These are phyloP conservation scores for Medauroidea extradentata DNA, from an alignment of 1,140 invertebrate species.

Conservation along the genomic window DNA sequence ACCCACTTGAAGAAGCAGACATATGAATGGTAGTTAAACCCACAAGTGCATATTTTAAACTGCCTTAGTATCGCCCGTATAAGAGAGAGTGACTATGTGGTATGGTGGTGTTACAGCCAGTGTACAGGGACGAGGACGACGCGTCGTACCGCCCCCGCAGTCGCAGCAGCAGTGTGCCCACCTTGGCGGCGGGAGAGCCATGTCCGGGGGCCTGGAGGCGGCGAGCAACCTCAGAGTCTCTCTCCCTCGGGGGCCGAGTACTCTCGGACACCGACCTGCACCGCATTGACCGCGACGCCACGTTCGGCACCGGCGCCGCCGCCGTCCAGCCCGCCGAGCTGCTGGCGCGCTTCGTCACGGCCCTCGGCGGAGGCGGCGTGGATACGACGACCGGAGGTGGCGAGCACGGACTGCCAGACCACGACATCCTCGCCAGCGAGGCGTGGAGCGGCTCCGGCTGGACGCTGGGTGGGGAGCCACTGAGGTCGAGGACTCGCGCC, in stretches of 20 bases:
- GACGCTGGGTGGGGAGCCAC: too few relatives aligned
- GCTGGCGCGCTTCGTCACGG: conserved; percentile 66
- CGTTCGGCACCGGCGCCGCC: conserved; percentile 52
- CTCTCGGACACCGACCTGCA: conserved; percentile 71
- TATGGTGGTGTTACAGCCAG: conserved; percentile 19
- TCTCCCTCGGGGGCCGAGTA: conserved; percentile 48
- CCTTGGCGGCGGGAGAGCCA: conserved; percentile 13
- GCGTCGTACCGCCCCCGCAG: not conserved
- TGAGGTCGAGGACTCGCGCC: too few relatives aligned
- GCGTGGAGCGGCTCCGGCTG: too few relatives aligned
- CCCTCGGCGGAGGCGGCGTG: conserved; percentile 47
- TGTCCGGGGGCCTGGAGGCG: conserved; percentile 1
- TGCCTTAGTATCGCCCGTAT: too few relatives aligned
- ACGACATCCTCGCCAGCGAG: too few relatives aligned
- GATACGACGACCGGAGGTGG: too few relatives aligned
- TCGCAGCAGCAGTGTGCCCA: conserved; percentile 26
- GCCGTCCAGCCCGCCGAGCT: conserved; percentile 67
- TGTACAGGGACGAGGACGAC: conserved; percentile 22
- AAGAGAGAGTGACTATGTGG: too few relatives aligned
- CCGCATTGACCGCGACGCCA: conserved; percentile 69
- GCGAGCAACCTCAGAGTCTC: conserved; percentile 2
- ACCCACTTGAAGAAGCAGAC: too few relatives aligned
- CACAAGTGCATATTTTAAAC: too few relatives aligned
- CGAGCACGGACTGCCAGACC: too few relatives aligned
- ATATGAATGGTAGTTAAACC: too few relatives aligned